Conservation (phyloP, 2,888 invertebrate genomes). For the Pheosia gnoma region DNA sequence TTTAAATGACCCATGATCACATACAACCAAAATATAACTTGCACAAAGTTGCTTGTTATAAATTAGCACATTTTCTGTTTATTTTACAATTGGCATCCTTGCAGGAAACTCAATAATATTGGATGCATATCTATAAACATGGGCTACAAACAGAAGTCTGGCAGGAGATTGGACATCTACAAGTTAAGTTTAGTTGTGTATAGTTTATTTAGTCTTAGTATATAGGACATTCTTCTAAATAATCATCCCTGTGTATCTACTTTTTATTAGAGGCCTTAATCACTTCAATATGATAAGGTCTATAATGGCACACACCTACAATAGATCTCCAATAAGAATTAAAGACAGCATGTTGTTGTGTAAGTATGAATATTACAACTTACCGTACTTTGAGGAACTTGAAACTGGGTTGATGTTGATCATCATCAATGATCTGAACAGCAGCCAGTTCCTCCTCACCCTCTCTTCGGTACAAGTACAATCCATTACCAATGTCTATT, state of each 20-base stretch:
- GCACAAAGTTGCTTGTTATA: neutral
- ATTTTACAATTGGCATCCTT: neutral
- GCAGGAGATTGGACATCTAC: too few species aligned
- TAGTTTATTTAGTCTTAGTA: too few species aligned
- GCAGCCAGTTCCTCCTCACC: conserved; percentile 76
- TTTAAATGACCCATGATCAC: neutral
- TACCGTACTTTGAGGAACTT: conserved; percentile 81
- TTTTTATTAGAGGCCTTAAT: too few species aligned
- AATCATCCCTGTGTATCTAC: too few species aligned
- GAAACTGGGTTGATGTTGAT: conserved; percentile 67
- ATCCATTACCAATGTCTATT: conserved; percentile 77
- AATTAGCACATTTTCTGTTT: neutral
- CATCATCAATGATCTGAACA: conserved; percentile 72
- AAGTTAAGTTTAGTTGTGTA: too few species aligned
- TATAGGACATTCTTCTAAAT: too few species aligned
- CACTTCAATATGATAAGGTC: too few species aligned
- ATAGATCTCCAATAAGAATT: too few species aligned
- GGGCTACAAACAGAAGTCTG: too few species aligned
- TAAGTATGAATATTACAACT: conserved; percentile 38
- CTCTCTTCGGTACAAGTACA: conserved; percentile 75
- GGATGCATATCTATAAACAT: neutral
- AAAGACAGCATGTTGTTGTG: too few species aligned
- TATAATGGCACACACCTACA: too few species aligned
- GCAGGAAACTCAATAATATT: neutral
- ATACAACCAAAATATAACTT: neutral